Evolutionary conservation across 2,888 invertebrate genomes (phyloP), one percentile per base, ranked within the genome.

Genomic region (Drosophila kuntzei): DNA sequence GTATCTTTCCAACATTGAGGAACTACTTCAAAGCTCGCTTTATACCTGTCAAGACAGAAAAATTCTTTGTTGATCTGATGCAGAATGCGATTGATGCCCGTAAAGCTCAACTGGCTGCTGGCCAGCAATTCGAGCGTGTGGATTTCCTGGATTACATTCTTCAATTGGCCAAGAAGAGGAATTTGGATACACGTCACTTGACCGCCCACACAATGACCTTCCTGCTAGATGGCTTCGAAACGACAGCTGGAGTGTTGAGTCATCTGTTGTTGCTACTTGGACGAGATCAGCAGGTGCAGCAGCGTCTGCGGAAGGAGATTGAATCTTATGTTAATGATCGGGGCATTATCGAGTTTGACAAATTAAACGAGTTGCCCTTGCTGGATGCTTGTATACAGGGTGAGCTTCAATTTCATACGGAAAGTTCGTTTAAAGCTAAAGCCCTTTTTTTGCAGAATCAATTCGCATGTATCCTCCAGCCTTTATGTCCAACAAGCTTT

Each of bases 1-100:
- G 80, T 16, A 68, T 89, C 1, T 79, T 90, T 34, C 92, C 92
- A 14, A 14, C 50, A 0, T 14, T 93, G 0, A 59, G 51, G 0
- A 50, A 65, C 0, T 11, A 91, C 1, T 71, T 74, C n/a, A 90
- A 86, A n/a, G 20, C 79, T 0, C 80, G 81, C 4, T 80, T 91
- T 37, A 49, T 92, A 0, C 72, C 83, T 0, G 93, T 91, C 0
- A 94, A 93, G 0, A 97, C 98, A 86, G 97, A 90, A 25, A 8
- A 36, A 0, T 91, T 89, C 51, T 92, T 91, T 25, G 44, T 72
- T 0, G 62, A 76, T 2, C 62, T 92, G 0, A 85, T 91, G 90
- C 61, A 75, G 11, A 78, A 63, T 16, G 90, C 91, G 0, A 58
- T 91, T 7, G 70, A 89, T 25, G 53, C 89, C 1, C 81, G 92